Percentiles rank a stretch among this genome's conserved stretches.
Conservation (phyloP, 2,797 vertebrate genomes). For the Pipistrellus nathusii region DNA sequence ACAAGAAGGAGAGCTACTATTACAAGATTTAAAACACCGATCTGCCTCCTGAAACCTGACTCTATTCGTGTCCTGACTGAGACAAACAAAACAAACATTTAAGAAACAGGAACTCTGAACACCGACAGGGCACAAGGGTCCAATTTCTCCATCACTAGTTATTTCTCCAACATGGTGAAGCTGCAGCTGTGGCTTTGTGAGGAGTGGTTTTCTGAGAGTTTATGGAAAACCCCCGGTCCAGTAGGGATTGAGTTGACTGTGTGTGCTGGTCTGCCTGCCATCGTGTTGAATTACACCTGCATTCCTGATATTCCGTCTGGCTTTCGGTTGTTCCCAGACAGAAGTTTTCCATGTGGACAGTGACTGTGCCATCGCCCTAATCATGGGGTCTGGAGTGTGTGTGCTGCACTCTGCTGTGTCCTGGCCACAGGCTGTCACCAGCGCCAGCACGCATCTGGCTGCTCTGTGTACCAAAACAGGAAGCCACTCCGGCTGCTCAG, state of each 20-base stretch:
- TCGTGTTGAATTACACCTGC: not conserved
- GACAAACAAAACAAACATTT: not conserved
- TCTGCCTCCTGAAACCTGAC: not conserved
- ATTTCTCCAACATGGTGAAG: not conserved
- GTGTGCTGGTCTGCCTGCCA: not conserved
- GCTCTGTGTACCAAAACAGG: not conserved
- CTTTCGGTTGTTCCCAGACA: not conserved
- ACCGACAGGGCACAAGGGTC: not conserved
- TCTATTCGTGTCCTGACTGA: not conserved
- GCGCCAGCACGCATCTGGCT: not conserved
- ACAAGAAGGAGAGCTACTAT: not conserved
- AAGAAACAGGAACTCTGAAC: not conserved
- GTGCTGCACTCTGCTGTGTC: not conserved
- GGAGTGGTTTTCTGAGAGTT: not conserved
- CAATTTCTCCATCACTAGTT: not conserved
- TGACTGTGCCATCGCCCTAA: not conserved
- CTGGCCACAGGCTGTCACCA: not conserved
- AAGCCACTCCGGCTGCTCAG: not conserved
- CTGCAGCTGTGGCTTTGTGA: not conserved
- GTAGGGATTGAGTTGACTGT: not conserved
- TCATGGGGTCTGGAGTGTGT: not conserved
- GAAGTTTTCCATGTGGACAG: not conserved
- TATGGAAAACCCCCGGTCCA: not conserved
- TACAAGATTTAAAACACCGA: not conserved
- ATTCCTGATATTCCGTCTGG: not conserved